Evolutionary conservation across 2,113 vertebrate genomes (phyloP).

Genomic region (Plotosus lineatus): DNA sequence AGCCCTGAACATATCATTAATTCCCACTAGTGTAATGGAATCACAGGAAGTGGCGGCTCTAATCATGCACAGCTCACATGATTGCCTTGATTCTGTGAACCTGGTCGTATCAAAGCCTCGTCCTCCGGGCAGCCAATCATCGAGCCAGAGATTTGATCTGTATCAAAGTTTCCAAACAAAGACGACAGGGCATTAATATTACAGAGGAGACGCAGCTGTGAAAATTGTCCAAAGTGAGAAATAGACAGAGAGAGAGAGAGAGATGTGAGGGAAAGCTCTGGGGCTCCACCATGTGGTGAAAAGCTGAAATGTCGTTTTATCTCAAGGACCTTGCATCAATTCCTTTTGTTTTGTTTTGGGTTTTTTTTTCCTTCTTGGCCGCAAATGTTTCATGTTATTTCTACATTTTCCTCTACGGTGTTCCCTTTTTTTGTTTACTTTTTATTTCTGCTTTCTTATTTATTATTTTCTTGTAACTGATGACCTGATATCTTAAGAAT

Average conservation of each 20-base stretch:
- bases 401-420: background rate
- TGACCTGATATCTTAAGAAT: background rate
- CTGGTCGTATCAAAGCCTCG: constrained; percentile 48
- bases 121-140: constrained; percentile 52
- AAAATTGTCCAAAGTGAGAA: constrained; percentile 44
- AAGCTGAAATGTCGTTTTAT: background rate
- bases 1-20: constrained; percentile 43
- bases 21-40: constrained; percentile 32
- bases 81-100: constrained; percentile 49
- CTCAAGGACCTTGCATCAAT: background rate
- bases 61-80: constrained; percentile 39
- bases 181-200: constrained; percentile 59
- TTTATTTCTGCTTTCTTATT: background rate
- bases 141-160: constrained; percentile 55
- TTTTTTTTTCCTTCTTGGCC: background rate
- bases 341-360: background rate
- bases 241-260: constrained; percentile 5
- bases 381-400: background rate
- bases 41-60: constrained; percentile 42
- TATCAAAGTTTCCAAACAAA: constrained; percentile 61
- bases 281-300: constrained; percentile 60
- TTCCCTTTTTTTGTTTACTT: background rate
- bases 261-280: constrained; percentile 48
- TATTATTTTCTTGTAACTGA: background rate
- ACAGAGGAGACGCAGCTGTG: constrained; percentile 54